Evolutionary conservation across 2,888 invertebrate species (phyloP).

Genomic region (Tachystola acroxantha): DNA sequence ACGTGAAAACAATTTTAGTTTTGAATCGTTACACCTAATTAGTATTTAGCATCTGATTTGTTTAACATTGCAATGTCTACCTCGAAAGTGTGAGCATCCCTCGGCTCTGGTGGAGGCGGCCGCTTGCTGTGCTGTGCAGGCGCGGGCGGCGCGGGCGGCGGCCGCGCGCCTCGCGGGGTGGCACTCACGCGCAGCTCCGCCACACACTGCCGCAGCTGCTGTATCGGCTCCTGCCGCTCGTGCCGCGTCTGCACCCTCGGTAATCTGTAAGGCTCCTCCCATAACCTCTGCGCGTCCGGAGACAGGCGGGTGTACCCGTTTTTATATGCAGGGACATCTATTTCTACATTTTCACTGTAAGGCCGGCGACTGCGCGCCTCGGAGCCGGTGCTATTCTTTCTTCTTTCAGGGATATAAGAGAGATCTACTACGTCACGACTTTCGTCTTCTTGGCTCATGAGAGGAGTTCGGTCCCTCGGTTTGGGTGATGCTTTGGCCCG

Average conservation of each 20-base stretch:
- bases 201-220: conserved; percentile 58
- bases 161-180: conserved; percentile 56
- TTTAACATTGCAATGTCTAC: no score
- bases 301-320: conserved; percentile 59
- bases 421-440: conserved; percentile 62
- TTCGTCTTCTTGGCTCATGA: conserved; percentile 59
- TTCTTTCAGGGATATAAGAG: conserved; percentile 48
- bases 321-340: conserved; percentile 51
- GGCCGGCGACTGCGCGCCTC: conserved; percentile 56
- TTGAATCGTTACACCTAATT: no score
- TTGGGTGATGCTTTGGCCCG: conserved; percentile 44
- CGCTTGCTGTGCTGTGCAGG: conserved; percentile 40
- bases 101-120: conserved; percentile 61
- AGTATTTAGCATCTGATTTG: no score
- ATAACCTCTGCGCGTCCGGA: conserved; percentile 49
- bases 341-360: conserved; percentile 68
- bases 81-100: conserved; percentile 65
- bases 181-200: conserved; percentile 65
- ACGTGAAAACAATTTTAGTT: no score
- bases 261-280: conserved; percentile 68
- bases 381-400: conserved; percentile 36
- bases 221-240: conserved; percentile 53
- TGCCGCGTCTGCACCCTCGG: conserved; percentile 55
- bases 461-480: conserved; percentile 47
- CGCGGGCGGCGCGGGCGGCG: conserved; percentile 56